These are phyloP conservation scores for Pangasius macronema DNA, from an alignment of 2,797 vertebrate species.

Conservation along the genomic window DNA sequence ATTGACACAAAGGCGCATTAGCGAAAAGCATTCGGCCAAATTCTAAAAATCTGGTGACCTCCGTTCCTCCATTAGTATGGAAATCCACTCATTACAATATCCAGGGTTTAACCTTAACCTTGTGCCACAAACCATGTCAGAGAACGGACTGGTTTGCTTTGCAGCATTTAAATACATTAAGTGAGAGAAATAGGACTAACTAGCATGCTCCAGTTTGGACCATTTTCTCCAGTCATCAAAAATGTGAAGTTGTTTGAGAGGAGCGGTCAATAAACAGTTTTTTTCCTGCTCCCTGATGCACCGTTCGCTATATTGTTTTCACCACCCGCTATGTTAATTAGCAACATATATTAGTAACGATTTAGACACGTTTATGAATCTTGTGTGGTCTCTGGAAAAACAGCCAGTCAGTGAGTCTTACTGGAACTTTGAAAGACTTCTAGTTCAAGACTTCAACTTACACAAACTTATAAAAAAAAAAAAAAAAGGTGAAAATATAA, in stretches of 20 bases:
- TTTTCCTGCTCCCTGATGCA: neutral
- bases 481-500: neutral
- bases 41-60: conserved; percentile 15
- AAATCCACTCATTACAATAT: conserved; percentile 55
- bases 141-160: conserved; percentile 9
- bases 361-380: neutral
- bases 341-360: neutral
- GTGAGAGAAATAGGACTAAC: neutral
- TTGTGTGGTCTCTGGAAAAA: neutral
- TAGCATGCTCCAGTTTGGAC: neutral
- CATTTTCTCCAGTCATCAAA: neutral
- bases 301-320: neutral
- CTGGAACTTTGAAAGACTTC: neutral
- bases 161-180: neutral
- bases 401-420: neutral
- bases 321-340: neutral
- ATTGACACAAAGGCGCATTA: conserved; percentile 67
- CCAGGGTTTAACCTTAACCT: conserved; percentile 51
- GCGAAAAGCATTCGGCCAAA: conserved; percentile 55
- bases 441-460: neutral
- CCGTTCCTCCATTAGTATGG: conserved; percentile 46
- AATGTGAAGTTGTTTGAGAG: no score
- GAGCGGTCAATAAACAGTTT: neutral
- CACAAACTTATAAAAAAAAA: neutral
- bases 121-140: conserved; percentile 43